Evolutionary conservation across 2,888 invertebrate species (phyloP).

Genomic region (Corbicula japonica): DNA sequence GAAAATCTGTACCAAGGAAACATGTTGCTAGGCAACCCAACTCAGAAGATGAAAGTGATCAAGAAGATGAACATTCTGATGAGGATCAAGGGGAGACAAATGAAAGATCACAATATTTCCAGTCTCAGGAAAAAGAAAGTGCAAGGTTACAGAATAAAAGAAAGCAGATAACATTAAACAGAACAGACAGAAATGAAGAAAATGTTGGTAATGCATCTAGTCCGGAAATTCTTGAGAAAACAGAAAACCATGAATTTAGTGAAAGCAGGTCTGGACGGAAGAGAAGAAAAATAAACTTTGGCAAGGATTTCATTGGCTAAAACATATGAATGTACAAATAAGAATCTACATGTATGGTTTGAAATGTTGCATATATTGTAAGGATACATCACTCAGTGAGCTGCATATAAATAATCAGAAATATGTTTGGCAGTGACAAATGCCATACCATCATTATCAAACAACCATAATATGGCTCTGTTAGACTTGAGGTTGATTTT

Average conservation of each 20-base stretch:
- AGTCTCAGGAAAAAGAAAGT: constrained; percentile 24
- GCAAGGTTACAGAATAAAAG: constrained; percentile 35
- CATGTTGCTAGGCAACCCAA: constrained; percentile 21
- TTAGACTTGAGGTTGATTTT: too few species aligned
- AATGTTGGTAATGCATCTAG: constrained; percentile 17
- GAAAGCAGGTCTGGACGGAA: constrained; percentile 43
- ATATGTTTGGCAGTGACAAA: too few species aligned
- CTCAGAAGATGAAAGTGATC: constrained; percentile 33
- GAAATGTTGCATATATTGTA: too few species aligned
- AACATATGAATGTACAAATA: not conserved
- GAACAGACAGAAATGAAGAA: constrained; percentile 5
- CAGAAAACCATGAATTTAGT: not conserved
- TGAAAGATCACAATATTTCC: constrained; percentile 42
- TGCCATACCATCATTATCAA: too few species aligned
- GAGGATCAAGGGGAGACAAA: too few species aligned
- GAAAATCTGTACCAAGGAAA: constrained; percentile 76
- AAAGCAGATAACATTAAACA: constrained; percentile 20
- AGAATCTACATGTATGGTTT: too few species aligned
- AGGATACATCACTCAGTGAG: too few species aligned
- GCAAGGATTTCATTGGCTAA: constrained; percentile 19
- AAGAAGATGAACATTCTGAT: constrained; percentile 23
- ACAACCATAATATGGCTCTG: too few species aligned
- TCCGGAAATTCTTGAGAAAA: constrained; percentile 14
- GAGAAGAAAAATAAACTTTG: constrained; percentile 44
- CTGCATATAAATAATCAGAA: too few species aligned